Conservation (phyloP, 2,888 invertebrate genomes). For the Lasioglossum calceatum region DNA sequence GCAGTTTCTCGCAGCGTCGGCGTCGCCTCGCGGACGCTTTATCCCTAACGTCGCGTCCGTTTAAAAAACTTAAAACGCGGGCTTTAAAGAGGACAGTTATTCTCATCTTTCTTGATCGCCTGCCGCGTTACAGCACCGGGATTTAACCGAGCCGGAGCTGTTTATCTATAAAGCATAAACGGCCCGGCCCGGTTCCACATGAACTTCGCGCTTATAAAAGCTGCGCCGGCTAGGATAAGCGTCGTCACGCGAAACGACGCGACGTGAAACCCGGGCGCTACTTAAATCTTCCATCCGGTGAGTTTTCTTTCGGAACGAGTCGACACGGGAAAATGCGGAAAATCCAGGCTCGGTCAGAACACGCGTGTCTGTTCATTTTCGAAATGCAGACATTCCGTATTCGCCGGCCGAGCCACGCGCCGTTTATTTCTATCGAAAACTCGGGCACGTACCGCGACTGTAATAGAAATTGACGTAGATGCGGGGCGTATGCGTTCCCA, state of each 20-base stretch:
- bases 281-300: neutral
- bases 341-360: no score
- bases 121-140: neutral
- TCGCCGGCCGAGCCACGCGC: neutral
- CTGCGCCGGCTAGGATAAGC: neutral
- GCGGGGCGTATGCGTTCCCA: slow-evolving; percentile 12
- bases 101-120: neutral
- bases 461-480: slow-evolving; percentile 44
- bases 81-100: slow-evolving; percentile 2
- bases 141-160: slow-evolving; percentile 3
- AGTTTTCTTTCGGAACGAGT: neutral
- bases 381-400: neutral
- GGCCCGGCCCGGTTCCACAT: neutral
- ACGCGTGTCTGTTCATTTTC: neutral
- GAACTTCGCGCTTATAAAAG: slow-evolving; percentile 15
- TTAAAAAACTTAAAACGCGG: slow-evolving; percentile 16
- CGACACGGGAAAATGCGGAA: neutral
- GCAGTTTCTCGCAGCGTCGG: neutral
- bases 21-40: neutral
- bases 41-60: neutral
- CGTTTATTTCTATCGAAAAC: slow-evolving; percentile 12
- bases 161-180: slow-evolving; percentile 14
- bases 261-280: neutral
- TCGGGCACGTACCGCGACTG: slow-evolving; percentile 22
- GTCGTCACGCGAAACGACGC: neutral